Evolutionary conservation across 2,797 vertebrate species (phyloP), one percentile per base, ranked within the genome.

Genomic region (Notolepis coatsorum): DNA sequence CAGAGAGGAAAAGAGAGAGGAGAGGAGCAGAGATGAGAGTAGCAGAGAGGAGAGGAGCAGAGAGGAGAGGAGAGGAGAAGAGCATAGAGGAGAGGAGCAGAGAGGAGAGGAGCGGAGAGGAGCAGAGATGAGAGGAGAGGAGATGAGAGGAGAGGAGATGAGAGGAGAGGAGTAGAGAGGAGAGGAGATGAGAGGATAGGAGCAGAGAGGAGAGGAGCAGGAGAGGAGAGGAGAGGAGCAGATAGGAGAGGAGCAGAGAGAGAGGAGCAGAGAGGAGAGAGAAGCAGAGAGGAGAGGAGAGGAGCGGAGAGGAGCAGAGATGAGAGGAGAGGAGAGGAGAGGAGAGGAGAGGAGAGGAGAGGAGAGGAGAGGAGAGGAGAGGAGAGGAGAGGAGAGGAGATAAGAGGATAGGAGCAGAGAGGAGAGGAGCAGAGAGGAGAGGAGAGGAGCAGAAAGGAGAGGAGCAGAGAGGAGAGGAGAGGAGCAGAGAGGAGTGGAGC

Each of bases 181-280:
- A 13, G 21, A 51, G 27, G 28, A 20, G 64, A 59, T 28, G 2
- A 56, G 28, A 31, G 39, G 28, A 73, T 71, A 57, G 42, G 7
- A 35, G n/a, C 54, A 65, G 55, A 4, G n/a, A 21, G 3, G 24
- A 25, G 35, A 62, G 42, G 47, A 62, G 57, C 9, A 24, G n/a
- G 25, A 27, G 27, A 17, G 35, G 59, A 50, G 18, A 53, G 51
- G 71, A 61, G 23, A 27, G 37, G 3, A 10, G 68, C 31, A 47
- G 54, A 31, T 35, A 3, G 37, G n/a, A n/a, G 27, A n/a, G 54
- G 27, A 61, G 8, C n/a, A 48, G 12, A 18, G 25, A 49, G 30
- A 49, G 30, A 37, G 8, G 37, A 33, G 17, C 41, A 4, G 5
- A 20, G 25, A 27, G 27, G n/a, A 31, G 59, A 50, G 18, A 53